Conservation (phyloP, 2,797 vertebrate species). For the Eutrigla gurnardus region DNA sequence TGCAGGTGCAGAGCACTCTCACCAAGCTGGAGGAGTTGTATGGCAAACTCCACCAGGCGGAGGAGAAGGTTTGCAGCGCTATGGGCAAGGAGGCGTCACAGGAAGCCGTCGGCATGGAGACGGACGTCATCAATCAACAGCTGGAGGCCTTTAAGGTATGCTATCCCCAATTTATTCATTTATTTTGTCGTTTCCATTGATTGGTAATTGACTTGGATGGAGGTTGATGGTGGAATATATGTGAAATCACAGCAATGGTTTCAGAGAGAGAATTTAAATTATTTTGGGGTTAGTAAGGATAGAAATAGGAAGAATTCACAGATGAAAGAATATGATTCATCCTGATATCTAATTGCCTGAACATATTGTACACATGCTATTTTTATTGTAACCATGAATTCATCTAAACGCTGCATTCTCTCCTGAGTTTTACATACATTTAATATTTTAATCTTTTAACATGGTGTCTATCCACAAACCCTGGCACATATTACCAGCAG, state of each 20-base stretch:
- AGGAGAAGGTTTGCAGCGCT: conserved; percentile 81
- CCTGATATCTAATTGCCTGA: background rate
- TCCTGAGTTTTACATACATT: background rate
- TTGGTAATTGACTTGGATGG: background rate
- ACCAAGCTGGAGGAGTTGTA: conserved; percentile 89
- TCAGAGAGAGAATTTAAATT: background rate
- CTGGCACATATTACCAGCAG: conserved; percentile 34
- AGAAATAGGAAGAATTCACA: background rate
- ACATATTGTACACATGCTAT: background rate
- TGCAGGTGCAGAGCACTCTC: conserved; percentile 86
- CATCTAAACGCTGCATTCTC: background rate
- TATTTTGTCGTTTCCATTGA: background rate
- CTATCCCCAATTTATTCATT: conserved; percentile 8
- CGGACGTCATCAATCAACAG: conserved; percentile 95
- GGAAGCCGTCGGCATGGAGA: conserved; percentile 95
- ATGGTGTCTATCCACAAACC: background rate
- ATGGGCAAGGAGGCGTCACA: conserved; percentile 92
- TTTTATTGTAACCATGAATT: background rate
- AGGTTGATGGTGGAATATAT: background rate
- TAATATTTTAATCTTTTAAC: background rate
- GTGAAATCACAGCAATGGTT: background rate
- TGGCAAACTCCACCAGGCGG: conserved; percentile 84
- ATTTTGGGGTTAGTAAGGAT: background rate
- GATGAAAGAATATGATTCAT: background rate
- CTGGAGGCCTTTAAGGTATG: conserved; percentile 94